Percentiles rank a stretch among this genome's conserved stretches.
These are phyloP conservation scores for Gila orcuttii DNA, from an alignment of 2,113 vertebrate species.

Conservation along the genomic window DNA sequence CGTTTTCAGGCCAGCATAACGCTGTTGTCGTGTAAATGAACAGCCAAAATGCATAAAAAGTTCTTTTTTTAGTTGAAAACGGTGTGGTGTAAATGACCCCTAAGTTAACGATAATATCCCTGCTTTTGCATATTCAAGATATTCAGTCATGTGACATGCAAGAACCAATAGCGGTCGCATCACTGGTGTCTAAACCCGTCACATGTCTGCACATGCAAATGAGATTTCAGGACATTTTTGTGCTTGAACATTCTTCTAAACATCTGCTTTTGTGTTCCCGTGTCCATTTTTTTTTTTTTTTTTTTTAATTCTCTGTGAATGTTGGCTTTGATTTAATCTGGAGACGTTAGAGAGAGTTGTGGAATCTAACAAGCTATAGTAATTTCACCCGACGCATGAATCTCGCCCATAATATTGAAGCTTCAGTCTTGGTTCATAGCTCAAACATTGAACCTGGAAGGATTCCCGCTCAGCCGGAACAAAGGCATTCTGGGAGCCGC, in stretches of 20 bases:
- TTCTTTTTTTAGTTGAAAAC: no score
- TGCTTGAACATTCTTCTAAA: not conserved
- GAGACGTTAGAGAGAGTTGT: not conserved
- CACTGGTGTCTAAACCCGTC: no score
- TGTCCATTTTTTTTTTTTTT: not conserved
- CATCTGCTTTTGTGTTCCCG: not conserved
- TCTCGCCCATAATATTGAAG: not conserved
- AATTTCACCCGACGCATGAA: not conserved
- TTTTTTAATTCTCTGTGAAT: not conserved
- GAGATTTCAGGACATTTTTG: not conserved
- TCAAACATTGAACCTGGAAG: constrained; percentile 52
- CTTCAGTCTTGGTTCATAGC: constrained; percentile 47
- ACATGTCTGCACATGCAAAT: no score
- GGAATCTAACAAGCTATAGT: constrained; percentile 34
- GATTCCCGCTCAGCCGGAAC: constrained; percentile 18
- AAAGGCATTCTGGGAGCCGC: constrained; percentile 43
- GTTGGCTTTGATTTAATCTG: not conserved
- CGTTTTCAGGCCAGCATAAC: no score
- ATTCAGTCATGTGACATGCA: no score
- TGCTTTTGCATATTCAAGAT: no score
- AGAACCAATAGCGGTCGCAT: no score
- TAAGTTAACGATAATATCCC: no score
- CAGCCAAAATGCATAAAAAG: no score
- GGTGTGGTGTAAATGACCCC: no score
- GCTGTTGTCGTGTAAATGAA: no score